Evolutionary conservation across 2,113 vertebrate species (phyloP).

Genomic region (Miniopterus natalensis): DNA sequence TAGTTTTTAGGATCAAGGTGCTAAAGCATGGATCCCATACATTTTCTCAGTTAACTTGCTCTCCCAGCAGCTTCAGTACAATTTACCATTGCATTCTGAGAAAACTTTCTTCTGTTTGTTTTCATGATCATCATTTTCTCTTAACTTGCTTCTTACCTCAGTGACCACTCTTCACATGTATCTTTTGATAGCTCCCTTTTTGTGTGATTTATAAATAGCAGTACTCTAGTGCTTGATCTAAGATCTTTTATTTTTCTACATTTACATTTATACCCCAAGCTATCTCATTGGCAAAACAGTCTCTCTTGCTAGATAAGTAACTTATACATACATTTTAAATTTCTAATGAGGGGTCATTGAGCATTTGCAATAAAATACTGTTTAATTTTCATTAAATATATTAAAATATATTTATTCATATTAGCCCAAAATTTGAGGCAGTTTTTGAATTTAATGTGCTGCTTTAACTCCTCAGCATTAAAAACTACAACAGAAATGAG

Average conservation of each 20-base stretch:
- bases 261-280: background rate
- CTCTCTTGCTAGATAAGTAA: background rate
- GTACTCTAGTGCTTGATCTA: background rate
- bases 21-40: background rate
- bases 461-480: background rate
- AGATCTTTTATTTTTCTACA: background rate
- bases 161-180: background rate
- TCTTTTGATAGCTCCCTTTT: background rate
- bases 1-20: background rate
- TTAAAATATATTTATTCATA: conserved; percentile 22
- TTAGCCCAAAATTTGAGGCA: background rate
- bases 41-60: background rate
- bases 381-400: background rate
- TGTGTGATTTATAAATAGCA: background rate
- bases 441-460: background rate
- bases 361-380: background rate
- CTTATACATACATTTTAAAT: background rate
- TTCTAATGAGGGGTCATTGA: background rate
- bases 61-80: background rate
- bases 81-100: background rate
- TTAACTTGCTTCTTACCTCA: background rate
- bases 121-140: background rate
- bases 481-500: background rate
- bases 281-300: background rate
- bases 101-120: background rate